These are phyloP conservation scores for Paraescarpia echinospica DNA, from an alignment of 1,140 invertebrate species.

Conservation along the genomic window DNA sequence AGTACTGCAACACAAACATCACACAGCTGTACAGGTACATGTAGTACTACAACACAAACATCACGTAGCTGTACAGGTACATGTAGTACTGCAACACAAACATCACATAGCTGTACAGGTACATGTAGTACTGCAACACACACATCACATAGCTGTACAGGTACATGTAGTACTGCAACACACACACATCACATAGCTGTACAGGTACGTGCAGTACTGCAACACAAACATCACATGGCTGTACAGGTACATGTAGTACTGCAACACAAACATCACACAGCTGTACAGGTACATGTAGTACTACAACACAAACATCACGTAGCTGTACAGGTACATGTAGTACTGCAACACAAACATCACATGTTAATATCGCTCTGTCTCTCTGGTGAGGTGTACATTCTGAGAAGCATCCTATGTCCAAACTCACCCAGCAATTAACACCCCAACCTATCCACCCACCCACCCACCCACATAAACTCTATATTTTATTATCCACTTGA, in stretches of 20 bases:
- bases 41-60: constrained; percentile 68
- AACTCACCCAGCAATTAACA: no score
- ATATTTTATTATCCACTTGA: no score
- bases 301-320: constrained; percentile 42
- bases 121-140: neutral
- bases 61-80: constrained; percentile 88
- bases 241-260: neutral
- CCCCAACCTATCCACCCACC: no score
- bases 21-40: constrained; percentile 66
- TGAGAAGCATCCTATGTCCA: no score
- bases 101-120: constrained; percentile 56
- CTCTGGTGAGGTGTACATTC: no score
- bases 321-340: constrained; percentile 56
- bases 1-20: constrained; percentile 69
- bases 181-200: constrained; percentile 13
- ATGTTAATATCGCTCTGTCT: no score
- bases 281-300: constrained; percentile 95
- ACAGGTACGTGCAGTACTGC: neutral
- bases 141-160: constrained; percentile 85
- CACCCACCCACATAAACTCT: no score
- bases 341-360: neutral
- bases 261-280: constrained; percentile 77
- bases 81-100: constrained; percentile 73
- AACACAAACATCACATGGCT: constrained; percentile 83
- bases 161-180: constrained; percentile 82